phyloP scores from a whole-genome alignment of 1,140 invertebrate genomes.

The Streblospio benedicti region DNA sequence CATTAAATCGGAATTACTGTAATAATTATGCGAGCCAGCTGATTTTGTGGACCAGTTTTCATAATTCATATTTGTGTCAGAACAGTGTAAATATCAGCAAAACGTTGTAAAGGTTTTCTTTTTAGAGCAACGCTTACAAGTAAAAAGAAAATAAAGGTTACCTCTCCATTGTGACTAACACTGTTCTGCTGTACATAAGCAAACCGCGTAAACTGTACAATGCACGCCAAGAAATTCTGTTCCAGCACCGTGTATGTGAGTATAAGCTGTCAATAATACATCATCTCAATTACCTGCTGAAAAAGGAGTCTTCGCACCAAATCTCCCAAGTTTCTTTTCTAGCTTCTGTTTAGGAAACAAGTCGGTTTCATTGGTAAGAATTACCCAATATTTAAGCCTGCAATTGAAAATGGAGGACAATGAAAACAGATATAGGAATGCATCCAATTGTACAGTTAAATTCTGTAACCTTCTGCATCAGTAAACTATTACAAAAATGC shows the following conservation, averaged over 20 bases:
- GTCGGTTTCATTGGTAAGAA: conserved; percentile 61
- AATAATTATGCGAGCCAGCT: no score
- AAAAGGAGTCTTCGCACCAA: conserved; percentile 27
- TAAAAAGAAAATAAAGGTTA: background rate
- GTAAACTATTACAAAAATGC: no score
- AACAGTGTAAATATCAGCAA: no score
- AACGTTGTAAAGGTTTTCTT: no score
- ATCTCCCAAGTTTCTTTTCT: conserved; percentile 59
- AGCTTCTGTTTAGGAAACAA: conserved; percentile 59
- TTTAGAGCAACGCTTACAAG: no score
- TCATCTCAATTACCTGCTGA: background rate
- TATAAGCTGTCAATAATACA: background rate
- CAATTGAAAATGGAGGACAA: conserved; percentile 43
- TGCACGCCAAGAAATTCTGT: background rate
- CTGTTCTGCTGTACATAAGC: background rate
- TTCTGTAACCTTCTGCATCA: no score
- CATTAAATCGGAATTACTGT: no score
- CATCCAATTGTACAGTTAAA: no score
- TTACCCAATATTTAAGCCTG: conserved; percentile 63
- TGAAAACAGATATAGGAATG: no score
- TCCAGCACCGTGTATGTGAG: background rate
- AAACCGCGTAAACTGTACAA: background rate
- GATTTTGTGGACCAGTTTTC: no score
- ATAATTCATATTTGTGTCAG: no score
- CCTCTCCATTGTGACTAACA: background rate